Evolutionary conservation across 2,797 vertebrate genomes (phyloP), one percentile per base, ranked within the genome.

Genomic region (Syncerus caffer): DNA sequence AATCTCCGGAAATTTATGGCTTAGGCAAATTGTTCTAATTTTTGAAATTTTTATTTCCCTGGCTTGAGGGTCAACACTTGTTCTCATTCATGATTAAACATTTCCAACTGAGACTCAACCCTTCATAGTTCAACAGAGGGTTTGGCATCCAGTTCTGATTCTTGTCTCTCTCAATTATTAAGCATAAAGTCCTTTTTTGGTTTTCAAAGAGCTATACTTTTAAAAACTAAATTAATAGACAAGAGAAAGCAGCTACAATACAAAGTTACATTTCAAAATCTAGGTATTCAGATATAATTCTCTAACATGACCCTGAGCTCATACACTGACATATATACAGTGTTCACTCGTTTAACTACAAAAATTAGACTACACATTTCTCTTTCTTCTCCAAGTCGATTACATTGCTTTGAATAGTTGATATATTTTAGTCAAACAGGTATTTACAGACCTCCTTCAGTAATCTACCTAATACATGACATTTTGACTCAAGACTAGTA

Each of bases 11-110:
- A 96, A 87, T 89, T 21, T 89, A 50, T 55, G 19, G 25, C 95
- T 71, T 71, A 79, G 29, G 55, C 34, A 85, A 90, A 64, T 25
- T 96, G 23, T 64, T 95, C 85, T 4, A 53, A 83, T 91, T 83
- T 93, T 78, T 51, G 47, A 76, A 96, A 89, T 62, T 85, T 84
- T 92, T 93, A 89, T 83, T 91, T 89, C 15, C 13, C 45, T 93
- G 64, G 47, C 31, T 87, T 95, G 10, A 76, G 50, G 21, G 29
- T 34, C 60, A 93, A 31, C 51, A 53, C 34, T 88, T 91, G n/a
- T 78, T 96, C 29, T 97, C 71, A 83, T 1, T 25, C 71, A 91
- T 93, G n/a, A 92, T 88, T 95, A 95, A 94, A 51, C 92, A 94
- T 95, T 96, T 95, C 34, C 58, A 82, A 62, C 8, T 60, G 47